Evolutionary conservation across 2,113 vertebrate species (phyloP).

Genomic region (Oreotrochilus melanogaster): DNA sequence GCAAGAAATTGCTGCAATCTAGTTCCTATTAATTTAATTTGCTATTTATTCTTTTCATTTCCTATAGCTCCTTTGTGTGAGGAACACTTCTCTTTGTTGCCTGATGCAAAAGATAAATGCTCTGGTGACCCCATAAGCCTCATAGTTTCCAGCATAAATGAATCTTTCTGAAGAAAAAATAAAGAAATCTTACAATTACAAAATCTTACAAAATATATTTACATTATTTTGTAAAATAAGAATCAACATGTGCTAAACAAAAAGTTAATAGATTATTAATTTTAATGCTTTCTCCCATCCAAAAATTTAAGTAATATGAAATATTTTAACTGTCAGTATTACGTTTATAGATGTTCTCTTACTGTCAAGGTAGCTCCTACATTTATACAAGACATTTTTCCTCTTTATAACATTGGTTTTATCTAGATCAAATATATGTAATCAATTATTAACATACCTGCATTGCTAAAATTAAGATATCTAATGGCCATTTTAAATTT

Average conservation of each 20-base stretch:
- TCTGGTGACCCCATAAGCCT: not conserved
- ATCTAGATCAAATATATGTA: not conserved
- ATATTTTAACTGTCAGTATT: not conserved
- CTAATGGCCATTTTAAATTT: not conserved
- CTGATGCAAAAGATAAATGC: not conserved
- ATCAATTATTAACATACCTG: not conserved
- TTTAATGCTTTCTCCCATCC: not conserved
- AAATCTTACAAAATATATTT: not conserved
- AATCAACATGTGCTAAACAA: not conserved
- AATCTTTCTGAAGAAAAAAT: not conserved
- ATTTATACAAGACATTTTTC: not conserved
- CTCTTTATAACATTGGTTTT: not conserved
- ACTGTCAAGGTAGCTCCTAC: not conserved
- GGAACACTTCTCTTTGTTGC: not conserved
- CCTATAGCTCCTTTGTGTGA: not conserved
- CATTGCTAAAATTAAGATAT: not conserved
- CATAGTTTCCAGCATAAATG: not conserved
- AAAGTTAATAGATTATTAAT: not conserved
- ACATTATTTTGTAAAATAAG: not conserved
- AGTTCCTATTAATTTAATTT: constrained; percentile 1
- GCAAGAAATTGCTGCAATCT: not conserved
- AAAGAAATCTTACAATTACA: not conserved
- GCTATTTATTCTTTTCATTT: not conserved
- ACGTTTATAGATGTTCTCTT: not conserved
- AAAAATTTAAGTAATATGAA: not conserved